Conservation (phyloP, 1,140 invertebrate species). For the Yoshiicerus persimilis region DNA sequence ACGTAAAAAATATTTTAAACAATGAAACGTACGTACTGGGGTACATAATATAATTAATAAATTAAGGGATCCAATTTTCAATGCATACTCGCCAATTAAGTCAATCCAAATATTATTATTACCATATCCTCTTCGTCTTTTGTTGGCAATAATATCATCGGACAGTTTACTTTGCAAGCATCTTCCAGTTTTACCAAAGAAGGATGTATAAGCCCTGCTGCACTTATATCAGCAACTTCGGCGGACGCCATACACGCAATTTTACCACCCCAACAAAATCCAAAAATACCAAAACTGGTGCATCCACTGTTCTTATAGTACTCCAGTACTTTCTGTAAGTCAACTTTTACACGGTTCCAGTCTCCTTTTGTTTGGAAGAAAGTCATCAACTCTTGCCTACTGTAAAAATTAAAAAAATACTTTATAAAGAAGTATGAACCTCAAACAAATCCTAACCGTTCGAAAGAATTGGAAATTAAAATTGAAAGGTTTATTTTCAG, state of each 20-base stretch:
- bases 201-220: conserved; percentile 40
- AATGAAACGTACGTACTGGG: too few relatives aligned
- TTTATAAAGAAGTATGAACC: not conserved
- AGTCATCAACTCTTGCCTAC: not conserved
- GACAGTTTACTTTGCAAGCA: conserved; percentile 21
- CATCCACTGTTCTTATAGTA: conserved; percentile 16
- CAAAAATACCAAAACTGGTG: conserved; percentile 40
- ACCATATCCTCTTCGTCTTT: conserved; percentile 42
- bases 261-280: conserved; percentile 45
- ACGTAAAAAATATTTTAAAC: not conserved
- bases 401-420: not conserved
- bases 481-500: too few relatives aligned
- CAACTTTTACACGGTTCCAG: conserved; percentile 24
- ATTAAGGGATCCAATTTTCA: too few relatives aligned
- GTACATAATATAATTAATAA: too few relatives aligned
- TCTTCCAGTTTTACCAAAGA: conserved; percentile 18
- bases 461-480: too few relatives aligned
- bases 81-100: too few relatives aligned
- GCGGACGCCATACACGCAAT: conserved; percentile 14
- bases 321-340: conserved; percentile 29
- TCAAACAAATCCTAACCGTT: not conserved
- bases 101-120: not conserved
- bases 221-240: conserved; percentile 26
- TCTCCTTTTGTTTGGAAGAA: not conserved
- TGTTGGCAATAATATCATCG: conserved; percentile 23